Conservation (phyloP, 2,113 vertebrate species). For the Melanostigma gelatinosum region DNA sequence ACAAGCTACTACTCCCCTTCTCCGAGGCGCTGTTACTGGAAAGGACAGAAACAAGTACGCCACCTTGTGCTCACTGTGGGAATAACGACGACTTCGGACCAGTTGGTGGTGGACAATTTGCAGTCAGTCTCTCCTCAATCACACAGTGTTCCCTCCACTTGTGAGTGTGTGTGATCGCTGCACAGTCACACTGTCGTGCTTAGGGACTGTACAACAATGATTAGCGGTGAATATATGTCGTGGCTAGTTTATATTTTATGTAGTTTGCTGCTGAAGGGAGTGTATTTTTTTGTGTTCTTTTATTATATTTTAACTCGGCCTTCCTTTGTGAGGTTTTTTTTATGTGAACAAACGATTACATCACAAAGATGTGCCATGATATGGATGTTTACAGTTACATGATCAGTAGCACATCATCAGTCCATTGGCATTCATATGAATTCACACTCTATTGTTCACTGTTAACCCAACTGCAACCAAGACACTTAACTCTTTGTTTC, state of each 20-base stretch:
- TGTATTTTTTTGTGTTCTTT: background rate
- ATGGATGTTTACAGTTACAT: background rate
- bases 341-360: background rate
- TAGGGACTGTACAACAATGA: background rate
- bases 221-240: no score
- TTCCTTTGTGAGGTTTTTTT: background rate
- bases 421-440: background rate
- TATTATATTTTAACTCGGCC: background rate
- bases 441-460: background rate
- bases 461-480: background rate
- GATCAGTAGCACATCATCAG: background rate
- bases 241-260: background rate
- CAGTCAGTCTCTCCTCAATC: background rate
- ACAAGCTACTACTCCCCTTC: conserved; percentile 17
- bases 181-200: background rate
- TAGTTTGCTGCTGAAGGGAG: background rate
- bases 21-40: background rate
- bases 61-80: conserved; percentile 71
- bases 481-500: background rate
- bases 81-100: conserved; percentile 41
- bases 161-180: background rate
- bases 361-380: background rate
- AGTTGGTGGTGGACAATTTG: background rate
- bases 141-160: background rate
- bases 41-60: conserved; percentile 56